Evolutionary conservation across 2,113 vertebrate species (phyloP).

Genomic region (Aptenodytes patagonicus): DNA sequence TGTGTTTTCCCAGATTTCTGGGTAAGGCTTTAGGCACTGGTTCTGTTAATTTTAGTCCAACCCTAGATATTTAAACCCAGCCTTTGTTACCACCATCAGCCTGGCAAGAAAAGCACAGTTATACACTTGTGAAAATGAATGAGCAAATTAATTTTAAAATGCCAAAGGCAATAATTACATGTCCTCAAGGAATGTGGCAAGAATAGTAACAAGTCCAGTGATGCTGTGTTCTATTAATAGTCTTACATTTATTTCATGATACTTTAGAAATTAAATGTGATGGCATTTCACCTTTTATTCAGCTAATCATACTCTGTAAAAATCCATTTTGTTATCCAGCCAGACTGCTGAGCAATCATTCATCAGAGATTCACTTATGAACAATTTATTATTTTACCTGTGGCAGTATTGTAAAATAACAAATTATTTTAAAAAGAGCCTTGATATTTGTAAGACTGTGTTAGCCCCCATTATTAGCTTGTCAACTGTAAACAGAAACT

Average conservation of each 20-base stretch:
- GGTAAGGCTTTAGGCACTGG: neutral
- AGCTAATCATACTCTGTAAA: neutral
- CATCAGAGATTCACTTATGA: neutral
- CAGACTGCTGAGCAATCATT: neutral
- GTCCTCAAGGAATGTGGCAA: neutral
- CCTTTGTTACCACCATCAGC: neutral
- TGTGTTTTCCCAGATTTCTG: neutral
- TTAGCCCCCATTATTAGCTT: neutral
- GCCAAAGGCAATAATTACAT: neutral
- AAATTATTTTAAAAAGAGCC: neutral
- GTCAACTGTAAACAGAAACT: neutral
- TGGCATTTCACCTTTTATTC: neutral
- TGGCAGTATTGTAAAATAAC: neutral
- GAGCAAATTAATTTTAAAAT: neutral
- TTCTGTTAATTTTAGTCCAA: neutral
- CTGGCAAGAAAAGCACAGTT: neutral
- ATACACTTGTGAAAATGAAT: neutral
- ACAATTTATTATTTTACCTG: constrained; percentile 2
- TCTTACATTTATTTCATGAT: neutral
- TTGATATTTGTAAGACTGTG: neutral
- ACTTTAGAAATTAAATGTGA: neutral
- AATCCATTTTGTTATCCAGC: neutral
- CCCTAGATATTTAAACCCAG: neutral
- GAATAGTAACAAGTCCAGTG: neutral
- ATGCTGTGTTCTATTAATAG: neutral